A percentile compares a stretch with the other conserved stretches of the same genome.
Conservation (phyloP, 2,797 vertebrate genomes). For the Rhincodon typus region DNA sequence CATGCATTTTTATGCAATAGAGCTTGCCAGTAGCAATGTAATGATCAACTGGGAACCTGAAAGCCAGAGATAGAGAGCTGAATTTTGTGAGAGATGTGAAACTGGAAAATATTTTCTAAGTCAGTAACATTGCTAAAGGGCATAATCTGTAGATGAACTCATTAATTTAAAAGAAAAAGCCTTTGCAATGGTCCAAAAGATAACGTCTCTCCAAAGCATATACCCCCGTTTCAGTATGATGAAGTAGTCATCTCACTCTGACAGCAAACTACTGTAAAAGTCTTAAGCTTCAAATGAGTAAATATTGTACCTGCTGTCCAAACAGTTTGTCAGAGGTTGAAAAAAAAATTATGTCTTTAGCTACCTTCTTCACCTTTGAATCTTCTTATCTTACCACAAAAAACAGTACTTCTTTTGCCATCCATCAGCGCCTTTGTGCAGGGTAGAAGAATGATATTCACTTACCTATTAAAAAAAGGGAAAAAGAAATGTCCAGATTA, state of each 20-base stretch:
- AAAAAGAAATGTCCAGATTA: background rate
- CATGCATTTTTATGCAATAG: background rate
- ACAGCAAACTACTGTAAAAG: background rate
- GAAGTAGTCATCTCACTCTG: background rate
- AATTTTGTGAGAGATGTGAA: background rate
- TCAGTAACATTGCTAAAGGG: background rate
- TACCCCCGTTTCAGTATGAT: background rate
- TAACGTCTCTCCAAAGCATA: background rate
- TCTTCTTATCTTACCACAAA: slow-evolving; percentile 1
- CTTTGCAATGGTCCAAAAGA: background rate
- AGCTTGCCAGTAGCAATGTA: background rate
- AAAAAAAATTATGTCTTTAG: background rate
- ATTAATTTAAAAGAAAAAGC: slow-evolving; percentile 9
- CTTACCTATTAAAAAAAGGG: slow-evolving; percentile 11
- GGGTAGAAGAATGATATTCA: slow-evolving; percentile 19
- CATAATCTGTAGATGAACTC: background rate
- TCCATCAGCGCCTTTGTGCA: background rate
- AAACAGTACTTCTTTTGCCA: background rate
- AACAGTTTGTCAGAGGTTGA: background rate
- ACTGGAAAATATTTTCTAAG: background rate
- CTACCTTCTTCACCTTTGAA: background rate
- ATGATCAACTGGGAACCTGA: background rate
- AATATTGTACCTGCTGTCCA: slow-evolving; percentile 25
- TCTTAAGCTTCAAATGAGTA: background rate
- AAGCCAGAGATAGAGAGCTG: background rate